Percentiles rank a stretch among this genome's conserved stretches.
Conservation (phyloP, 2,113 vertebrate species). For the Lycaon pictus region DNA sequence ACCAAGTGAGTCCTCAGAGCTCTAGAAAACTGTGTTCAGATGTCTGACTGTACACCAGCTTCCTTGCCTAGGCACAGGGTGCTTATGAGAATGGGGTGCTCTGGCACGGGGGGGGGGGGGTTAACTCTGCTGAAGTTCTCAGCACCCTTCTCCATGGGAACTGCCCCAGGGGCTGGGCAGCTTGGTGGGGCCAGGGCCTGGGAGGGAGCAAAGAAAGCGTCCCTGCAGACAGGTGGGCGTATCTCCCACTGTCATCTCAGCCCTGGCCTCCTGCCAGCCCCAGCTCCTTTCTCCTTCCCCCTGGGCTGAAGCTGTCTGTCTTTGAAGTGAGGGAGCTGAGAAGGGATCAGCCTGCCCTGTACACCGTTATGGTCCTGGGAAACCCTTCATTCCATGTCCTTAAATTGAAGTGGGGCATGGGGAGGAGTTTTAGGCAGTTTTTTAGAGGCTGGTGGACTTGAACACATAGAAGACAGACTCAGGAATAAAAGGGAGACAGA, state of each 20-base stretch:
- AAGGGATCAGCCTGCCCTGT: background rate
- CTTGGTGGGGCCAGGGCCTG: constrained; percentile 49
- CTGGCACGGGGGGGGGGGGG: background rate
- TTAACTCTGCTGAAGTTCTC: constrained; percentile 59
- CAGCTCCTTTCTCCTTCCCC: constrained; percentile 75
- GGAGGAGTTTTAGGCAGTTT: background rate
- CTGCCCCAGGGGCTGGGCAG: constrained; percentile 75
- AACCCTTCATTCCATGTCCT: background rate
- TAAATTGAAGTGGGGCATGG: background rate
- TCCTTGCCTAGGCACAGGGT: background rate
- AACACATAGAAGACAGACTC: constrained; percentile 19
- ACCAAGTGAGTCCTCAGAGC: background rate
- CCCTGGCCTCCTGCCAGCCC: constrained; percentile 76
- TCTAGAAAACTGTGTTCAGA: background rate
- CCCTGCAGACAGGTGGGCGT: constrained; percentile 81
- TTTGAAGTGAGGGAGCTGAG: constrained; percentile 52
- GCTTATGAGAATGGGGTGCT: background rate
- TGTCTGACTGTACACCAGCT: background rate
- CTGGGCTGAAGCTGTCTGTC: constrained; percentile 63
- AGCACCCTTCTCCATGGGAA: constrained; percentile 77
- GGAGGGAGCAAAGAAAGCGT: constrained; percentile 72
- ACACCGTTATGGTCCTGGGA: constrained; percentile 62
- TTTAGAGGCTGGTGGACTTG: constrained; percentile 18
- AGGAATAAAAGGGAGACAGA: constrained; percentile 64
- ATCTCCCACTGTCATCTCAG: constrained; percentile 79